Percentiles rank a stretch among this genome's conserved stretches.
Evolutionary conservation across 2,888 invertebrate genomes (phyloP).

Genomic region (Drosophila mulleri): DNA sequence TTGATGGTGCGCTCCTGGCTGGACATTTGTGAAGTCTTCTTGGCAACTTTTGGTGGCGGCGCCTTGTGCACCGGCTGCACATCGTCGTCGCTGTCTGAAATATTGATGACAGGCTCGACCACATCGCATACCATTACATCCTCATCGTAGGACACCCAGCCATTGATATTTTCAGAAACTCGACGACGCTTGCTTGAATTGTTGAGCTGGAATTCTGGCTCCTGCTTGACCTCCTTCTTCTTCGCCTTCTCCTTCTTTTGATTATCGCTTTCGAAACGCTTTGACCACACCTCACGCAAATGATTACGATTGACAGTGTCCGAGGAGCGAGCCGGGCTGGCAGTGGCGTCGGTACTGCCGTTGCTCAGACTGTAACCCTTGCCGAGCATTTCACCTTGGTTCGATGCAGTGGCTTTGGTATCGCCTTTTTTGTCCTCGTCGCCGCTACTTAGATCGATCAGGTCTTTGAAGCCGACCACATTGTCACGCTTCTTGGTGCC

Average conservation of each 20-base stretch:
- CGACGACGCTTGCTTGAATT: slow-evolving; percentile 66
- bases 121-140: slow-evolving; percentile 77
- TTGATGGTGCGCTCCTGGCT: slow-evolving; percentile 71
- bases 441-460: slow-evolving; percentile 29
- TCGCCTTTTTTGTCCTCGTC: slow-evolving; percentile 17
- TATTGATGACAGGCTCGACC: slow-evolving; percentile 53
- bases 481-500: slow-evolving; percentile 57
- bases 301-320: slow-evolving; percentile 63
- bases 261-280: slow-evolving; percentile 61
- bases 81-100: slow-evolving; percentile 71
- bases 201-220: not conserved
- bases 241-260: too few species aligned
- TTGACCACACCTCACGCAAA: slow-evolving; percentile 79
- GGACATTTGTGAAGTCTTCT: slow-evolving; percentile 31
- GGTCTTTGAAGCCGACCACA: slow-evolving; percentile 72
- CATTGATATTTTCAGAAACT: slow-evolving; percentile 23
- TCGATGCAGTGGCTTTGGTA: not conserved
- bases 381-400: slow-evolving; percentile 46
- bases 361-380: slow-evolving; percentile 63
- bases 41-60: not conserved
- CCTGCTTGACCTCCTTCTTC: not conserved
- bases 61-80: not conserved
- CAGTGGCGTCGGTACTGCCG: not conserved
- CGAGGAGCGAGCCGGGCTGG: slow-evolving; percentile 3
- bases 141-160: slow-evolving; percentile 75